Evolutionary conservation across 2,113 vertebrate species (phyloP), one percentile per base, ranked within the genome.

Genomic region (Eudorcas thomsonii): DNA sequence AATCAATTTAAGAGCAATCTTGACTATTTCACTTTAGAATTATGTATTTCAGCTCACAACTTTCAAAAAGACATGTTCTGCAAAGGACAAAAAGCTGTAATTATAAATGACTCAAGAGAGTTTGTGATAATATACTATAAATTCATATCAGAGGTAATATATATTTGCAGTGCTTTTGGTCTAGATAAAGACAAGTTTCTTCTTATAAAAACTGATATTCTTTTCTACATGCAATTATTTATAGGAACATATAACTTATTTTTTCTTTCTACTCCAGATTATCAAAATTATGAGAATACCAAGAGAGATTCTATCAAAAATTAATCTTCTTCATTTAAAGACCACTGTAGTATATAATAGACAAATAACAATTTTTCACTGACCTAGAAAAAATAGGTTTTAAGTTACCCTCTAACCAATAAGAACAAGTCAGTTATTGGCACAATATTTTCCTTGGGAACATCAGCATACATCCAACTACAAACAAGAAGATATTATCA

Each of bases 241-340:
- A 82, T 1, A 71, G 25, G 60, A 86, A 57, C 3, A 64, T n/a
- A 45, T 84, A 84, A 77, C 6, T 90, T 71, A 91, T 90, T 89
- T 14, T 33, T 67, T 39, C 28, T 78, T 12, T 80, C 4, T 45
- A 48, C 64, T 57, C 30, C 36, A 88, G 57, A 90, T 16, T 88
- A 3, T 87, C 45, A 82, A 60, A n/a, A 12, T 48, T 55, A 93
- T 10, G 11, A 95, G 50, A 84, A 67, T 12, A 52, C 30, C 5
- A 85, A 74, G n/a, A 96, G 11, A 87, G n/a, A 74, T 54, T 95
- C 28, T 60, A 21, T 88, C 39, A 94, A 77, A 17, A 88, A 86
- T 85, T 94, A 84, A 84, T 43, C 12, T 80, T 91, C 57, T 96
- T 91, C 25, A 82, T 26, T 80, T 94, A 96, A 95, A 85, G n/a